These are phyloP conservation scores for Clostera curtula DNA, from an alignment of 2,888 invertebrate species.

Conservation along the genomic window DNA sequence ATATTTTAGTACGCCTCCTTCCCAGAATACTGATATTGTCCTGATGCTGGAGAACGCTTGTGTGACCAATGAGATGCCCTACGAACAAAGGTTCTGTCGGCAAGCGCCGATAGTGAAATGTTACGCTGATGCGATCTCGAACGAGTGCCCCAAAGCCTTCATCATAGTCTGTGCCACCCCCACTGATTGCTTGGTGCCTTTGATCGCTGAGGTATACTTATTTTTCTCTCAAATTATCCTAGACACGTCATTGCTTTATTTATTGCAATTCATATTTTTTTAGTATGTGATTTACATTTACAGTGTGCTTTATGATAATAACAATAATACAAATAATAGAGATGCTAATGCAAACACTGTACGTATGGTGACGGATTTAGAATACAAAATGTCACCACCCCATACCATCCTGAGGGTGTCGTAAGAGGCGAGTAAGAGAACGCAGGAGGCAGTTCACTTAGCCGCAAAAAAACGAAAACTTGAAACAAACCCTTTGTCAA, in stretches of 20 bases:
- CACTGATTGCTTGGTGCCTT: conserved; percentile 70
- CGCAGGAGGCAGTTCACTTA: too few relatives aligned
- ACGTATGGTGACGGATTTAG: too few relatives aligned
- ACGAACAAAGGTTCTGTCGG: conserved; percentile 45
- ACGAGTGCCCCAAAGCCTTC: conserved; percentile 71
- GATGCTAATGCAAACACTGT: too few relatives aligned
- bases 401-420: too few relatives aligned
- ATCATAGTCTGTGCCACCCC: conserved; percentile 68
- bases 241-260: background rate
- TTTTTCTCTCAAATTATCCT: conserved; percentile 1
- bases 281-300: too few relatives aligned
- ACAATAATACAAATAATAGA: too few relatives aligned
- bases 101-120: conserved; percentile 58
- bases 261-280: too few relatives aligned
- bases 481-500: too few relatives aligned
- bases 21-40: conserved; percentile 59
- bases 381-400: too few relatives aligned
- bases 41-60: conserved; percentile 52
- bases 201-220: conserved; percentile 56
- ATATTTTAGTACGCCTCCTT: conserved; percentile 6
- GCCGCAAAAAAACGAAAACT: too few relatives aligned
- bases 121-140: conserved; percentile 64
- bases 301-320: too few relatives aligned
- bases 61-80: conserved; percentile 38
- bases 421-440: too few relatives aligned